These are phyloP conservation scores for Drosophila kambysellisi DNA, from an alignment of 2,888 invertebrate genomes.

Conservation along the genomic window DNA sequence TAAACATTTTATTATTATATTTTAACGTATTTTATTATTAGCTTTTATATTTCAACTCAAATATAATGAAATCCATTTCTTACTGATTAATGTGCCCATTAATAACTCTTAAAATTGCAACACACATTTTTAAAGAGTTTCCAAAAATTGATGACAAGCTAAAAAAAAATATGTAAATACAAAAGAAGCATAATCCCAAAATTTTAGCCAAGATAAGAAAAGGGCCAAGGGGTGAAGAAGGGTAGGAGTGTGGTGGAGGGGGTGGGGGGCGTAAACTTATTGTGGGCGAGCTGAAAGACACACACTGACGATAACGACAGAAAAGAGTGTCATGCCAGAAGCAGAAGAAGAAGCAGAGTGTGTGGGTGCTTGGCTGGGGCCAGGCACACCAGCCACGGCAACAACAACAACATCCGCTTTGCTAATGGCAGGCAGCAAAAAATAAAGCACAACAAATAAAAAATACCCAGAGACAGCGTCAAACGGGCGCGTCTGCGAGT, in stretches of 20 bases:
- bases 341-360: slow-evolving; percentile 37
- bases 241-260: slow-evolving; percentile 13
- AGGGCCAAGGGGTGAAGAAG: slow-evolving; percentile 32
- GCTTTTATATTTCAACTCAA: background rate
- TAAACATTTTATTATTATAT: background rate
- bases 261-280: slow-evolving; percentile 57
- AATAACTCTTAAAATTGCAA: slow-evolving; percentile 8
- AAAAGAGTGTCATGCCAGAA: slow-evolving; percentile 68
- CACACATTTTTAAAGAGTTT: background rate
- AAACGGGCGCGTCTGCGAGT: slow-evolving; percentile 73
- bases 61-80: background rate
- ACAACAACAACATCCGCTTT: slow-evolving; percentile 78
- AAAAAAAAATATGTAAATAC: background rate
- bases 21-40: background rate
- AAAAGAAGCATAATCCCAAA: slow-evolving; percentile 1
- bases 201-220: slow-evolving; percentile 52
- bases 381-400: slow-evolving; percentile 20
- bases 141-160: slow-evolving; percentile 5
- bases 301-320: slow-evolving; percentile 28
- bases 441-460: slow-evolving; percentile 29
- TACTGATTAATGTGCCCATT: background rate
- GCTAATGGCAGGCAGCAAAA: slow-evolving; percentile 70
- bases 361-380: slow-evolving; percentile 16
- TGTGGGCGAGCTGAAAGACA: slow-evolving; percentile 60
- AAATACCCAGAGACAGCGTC: slow-evolving; percentile 44